Percentiles rank a stretch among this genome's conserved stretches.
phyloP scores from a whole-genome alignment of 2,888 invertebrate species.

The Chloroclysta siterata region DNA sequence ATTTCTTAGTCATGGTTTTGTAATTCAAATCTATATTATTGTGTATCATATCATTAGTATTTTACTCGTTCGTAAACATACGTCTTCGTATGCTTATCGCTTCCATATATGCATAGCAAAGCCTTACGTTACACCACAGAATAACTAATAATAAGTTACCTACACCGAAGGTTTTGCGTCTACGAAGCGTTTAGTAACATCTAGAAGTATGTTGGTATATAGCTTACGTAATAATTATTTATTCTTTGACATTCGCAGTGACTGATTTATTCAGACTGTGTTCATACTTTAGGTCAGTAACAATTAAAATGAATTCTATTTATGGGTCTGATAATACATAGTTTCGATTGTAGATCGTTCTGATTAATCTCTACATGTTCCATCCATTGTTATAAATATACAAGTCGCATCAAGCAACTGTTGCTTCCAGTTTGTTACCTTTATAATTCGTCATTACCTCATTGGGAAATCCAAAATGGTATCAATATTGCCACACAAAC shows the following conservation, averaged over 20 bases:
- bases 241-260: constrained; percentile 6
- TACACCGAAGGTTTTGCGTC: constrained; percentile 5
- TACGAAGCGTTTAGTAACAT: constrained; percentile 4
- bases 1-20: constrained; percentile 17
- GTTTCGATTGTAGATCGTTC: background rate
- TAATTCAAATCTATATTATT: constrained; percentile 16
- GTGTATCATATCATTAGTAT: constrained; percentile 20
- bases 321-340: background rate
- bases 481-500: constrained; percentile 10
- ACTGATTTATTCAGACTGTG: background rate
- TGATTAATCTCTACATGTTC: background rate
- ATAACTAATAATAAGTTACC: too few species aligned
- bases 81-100: constrained; percentile 26
- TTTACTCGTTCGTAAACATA: constrained; percentile 14
- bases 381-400: too few species aligned
- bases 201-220: background rate
- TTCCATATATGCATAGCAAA: constrained; percentile 24
- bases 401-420: too few species aligned
- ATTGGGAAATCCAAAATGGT: constrained; percentile 17
- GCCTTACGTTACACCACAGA: constrained; percentile 14
- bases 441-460: constrained; percentile 6
- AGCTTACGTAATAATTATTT: constrained; percentile 16
- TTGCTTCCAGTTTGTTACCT: too few species aligned
- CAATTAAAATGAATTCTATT: background rate
- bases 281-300: background rate